Conservation (phyloP, 2,113 vertebrate genomes). For the Hippocampus barbouri region DNA sequence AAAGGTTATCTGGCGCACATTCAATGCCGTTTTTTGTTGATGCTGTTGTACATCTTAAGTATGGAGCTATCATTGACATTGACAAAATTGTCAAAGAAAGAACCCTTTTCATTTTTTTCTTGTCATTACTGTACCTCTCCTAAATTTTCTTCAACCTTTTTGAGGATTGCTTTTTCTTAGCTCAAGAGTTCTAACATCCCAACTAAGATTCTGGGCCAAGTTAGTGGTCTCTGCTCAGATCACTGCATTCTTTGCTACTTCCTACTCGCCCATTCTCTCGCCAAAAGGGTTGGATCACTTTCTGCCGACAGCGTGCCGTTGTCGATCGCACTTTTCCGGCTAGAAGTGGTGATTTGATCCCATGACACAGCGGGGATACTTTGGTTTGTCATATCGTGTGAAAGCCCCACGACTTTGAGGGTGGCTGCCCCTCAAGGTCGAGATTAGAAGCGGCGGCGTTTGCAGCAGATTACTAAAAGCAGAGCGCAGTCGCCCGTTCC, state of each 20-base stretch:
- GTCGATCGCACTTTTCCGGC: slow-evolving; percentile 44
- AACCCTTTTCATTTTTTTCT: too few species aligned
- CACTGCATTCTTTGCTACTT: neutral
- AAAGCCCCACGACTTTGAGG: slow-evolving; percentile 50
- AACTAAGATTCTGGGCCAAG: neutral
- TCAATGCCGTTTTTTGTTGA: neutral
- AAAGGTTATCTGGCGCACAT: neutral
- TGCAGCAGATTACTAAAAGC: slow-evolving; percentile 41
- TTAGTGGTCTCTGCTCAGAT: neutral
- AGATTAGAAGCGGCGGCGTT: slow-evolving; percentile 56
- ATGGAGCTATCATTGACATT: neutral
- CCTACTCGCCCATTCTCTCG: too few species aligned
- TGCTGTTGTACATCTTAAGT: too few species aligned
- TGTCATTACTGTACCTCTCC: too few species aligned
- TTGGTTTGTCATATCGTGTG: slow-evolving; percentile 68
- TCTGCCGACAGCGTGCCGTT: neutral
- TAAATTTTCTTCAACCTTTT: too few species aligned
- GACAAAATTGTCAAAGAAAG: too few species aligned
- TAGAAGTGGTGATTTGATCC: slow-evolving; percentile 66
- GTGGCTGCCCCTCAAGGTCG: slow-evolving; percentile 49
- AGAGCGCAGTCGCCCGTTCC: slow-evolving; percentile 31
- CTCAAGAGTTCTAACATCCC: too few species aligned
- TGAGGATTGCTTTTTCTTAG: too few species aligned
- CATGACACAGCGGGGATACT: slow-evolving; percentile 66
- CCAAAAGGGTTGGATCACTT: too few species aligned